Base-by-base conservation (phyloP, 2,797 vertebrate genomes). In the Brotogeris chrysoptera region DNA sequence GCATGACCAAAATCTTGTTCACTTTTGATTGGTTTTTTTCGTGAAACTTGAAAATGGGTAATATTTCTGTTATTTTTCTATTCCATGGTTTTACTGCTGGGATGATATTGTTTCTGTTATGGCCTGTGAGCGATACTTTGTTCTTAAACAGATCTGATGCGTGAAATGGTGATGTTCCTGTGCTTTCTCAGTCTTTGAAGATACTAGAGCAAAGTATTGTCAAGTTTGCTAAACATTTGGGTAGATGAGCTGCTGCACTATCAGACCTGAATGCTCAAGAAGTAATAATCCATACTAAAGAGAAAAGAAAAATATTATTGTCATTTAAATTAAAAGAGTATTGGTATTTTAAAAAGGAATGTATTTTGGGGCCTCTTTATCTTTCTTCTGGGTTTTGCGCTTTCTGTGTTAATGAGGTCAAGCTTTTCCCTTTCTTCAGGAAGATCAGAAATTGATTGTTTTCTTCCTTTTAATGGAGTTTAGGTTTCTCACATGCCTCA, bases 101-200 rank as follows among this genome's bases (percentile, higher is more conserved):
- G 60, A 86, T 70, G 91, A 84, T 94, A 91, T 91, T 94, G 77
- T 94, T 96, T 92, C 90, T 95, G 77, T 88, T 94, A 70, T 0
- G 1, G 59, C 39, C 63, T 73, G 70, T 84, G 73, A 93, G 53
- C 66, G 65, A 32, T 72, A n/a, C 39, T 91, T 94, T 70, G 36
- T 77, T 92, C 89, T 95, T 95, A 92, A 93, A 63, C 71, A 86
- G 69, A 74, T 63, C 65, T 94, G 82, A 64, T 81, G 82, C 5
- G 0, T 92, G 59, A 93, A 91, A 90, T 90, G 46, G 64, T 91
- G 86, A 85, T 93, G 59, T 88, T 79, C 50, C 82, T 76, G 32
- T 79, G 74, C 80, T 70, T 92, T 78, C 82, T 72, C 63, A 65
- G 81, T 46, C 66, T 72, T 69, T 79, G 59, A 70, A 76, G 25